phyloP scores from a whole-genome alignment of 2,113 vertebrate species.

The Dryoscopus gambensis region DNA sequence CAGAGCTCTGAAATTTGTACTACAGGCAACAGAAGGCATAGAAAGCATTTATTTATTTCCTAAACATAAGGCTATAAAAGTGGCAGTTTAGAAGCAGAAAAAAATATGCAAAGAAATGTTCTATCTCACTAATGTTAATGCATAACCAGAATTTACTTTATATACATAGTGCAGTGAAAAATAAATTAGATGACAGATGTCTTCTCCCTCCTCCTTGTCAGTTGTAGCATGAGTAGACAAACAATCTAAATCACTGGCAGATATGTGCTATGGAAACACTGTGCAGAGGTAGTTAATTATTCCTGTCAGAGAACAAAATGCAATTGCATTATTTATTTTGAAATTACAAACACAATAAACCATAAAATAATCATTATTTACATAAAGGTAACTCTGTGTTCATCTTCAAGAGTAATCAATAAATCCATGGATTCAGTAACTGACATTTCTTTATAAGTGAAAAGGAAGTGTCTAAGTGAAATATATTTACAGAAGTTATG shows the following conservation, averaged over 20 bases:
- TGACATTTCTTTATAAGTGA: not conserved
- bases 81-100: not conserved
- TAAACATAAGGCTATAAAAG: constrained; percentile 46
- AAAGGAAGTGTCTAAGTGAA: not conserved
- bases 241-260: constrained; percentile 35
- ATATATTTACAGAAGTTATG: not conserved
- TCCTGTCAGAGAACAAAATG: not conserved
- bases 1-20: not conserved
- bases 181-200: constrained; percentile 62
- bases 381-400: not conserved
- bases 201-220: not conserved
- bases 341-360: constrained; percentile 19
- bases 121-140: not conserved
- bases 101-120: constrained; percentile 17
- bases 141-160: constrained; percentile 11
- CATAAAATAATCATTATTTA: constrained; percentile 8
- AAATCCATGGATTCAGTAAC: not conserved
- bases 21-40: constrained; percentile 18
- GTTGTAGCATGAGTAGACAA: constrained; percentile 18
- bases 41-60: constrained; percentile 47
- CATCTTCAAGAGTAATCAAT: not conserved
- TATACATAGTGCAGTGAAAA: constrained; percentile 21
- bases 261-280: not conserved
- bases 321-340: constrained; percentile 24
- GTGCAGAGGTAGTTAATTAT: constrained; percentile 19